Evolutionary conservation across 2,888 invertebrate species (phyloP).

Genomic region (Athetis lepigone): DNA sequence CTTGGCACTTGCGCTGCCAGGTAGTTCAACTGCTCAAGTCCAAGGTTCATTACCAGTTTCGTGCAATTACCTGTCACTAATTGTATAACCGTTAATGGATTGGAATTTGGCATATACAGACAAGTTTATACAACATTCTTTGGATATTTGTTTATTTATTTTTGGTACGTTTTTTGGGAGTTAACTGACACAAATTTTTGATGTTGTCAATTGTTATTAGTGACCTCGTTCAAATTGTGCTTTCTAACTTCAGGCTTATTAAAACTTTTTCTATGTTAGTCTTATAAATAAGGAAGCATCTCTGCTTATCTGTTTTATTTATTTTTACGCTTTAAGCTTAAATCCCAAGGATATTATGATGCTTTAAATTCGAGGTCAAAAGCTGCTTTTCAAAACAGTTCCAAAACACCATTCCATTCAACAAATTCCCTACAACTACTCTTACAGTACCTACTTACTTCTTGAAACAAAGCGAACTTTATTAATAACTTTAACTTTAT

Average conservation of each 20-base stretch:
- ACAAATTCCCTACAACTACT: conserved; percentile 1
- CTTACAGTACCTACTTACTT: conserved; percentile 6
- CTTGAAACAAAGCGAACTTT: conserved; percentile 29
- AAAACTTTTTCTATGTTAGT: no score
- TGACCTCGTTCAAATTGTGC: background rate
- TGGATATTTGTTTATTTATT: conserved; percentile 9
- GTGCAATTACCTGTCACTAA: conserved; percentile 19
- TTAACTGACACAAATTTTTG: background rate
- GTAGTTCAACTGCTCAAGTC: conserved; percentile 32
- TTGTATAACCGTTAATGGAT: conserved; percentile 10
- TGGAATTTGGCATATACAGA: conserved; percentile 15
- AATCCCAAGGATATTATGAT: no score
- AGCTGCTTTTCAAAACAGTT: conserved; percentile 12
- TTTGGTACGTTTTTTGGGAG: background rate
- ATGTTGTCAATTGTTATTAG: background rate
- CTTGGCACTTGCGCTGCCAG: conserved; percentile 18
- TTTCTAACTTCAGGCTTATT: background rate
- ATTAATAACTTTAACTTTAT: conserved; percentile 34
- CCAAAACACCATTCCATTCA: conserved; percentile 16
- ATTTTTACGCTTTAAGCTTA: no score
- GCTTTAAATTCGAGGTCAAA: no score
- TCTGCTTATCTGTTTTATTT: no score
- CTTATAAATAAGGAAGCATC: no score
- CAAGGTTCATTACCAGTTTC: conserved; percentile 31
- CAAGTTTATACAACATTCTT: conserved; percentile 17